A percentile compares a stretch with the other conserved stretches of the same genome.
phyloP scores from a whole-genome alignment of 2,888 invertebrate species.

The Volucella inflata region DNA sequence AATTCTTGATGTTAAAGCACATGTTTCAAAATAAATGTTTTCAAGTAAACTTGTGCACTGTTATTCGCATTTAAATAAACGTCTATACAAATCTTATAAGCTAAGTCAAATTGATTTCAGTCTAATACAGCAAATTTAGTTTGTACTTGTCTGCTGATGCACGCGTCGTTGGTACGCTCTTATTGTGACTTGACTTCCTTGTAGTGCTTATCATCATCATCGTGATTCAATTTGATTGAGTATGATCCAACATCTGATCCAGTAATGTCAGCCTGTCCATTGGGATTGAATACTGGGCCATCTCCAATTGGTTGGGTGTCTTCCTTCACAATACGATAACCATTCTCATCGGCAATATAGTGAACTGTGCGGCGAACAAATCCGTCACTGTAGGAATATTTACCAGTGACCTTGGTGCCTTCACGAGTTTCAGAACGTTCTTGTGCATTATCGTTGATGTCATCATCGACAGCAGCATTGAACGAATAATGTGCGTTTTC shows the following conservation, averaged over 20 bases:
- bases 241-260: slow-evolving; percentile 84
- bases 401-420: slow-evolving; percentile 83
- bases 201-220: slow-evolving; percentile 81
- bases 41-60: slow-evolving; percentile 44
- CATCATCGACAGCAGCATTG: slow-evolving; percentile 83
- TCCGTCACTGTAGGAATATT: slow-evolving; percentile 87
- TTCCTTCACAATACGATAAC: slow-evolving; percentile 86
- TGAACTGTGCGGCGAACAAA: slow-evolving; percentile 85
- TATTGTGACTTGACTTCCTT: slow-evolving; percentile 78
- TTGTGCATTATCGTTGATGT: slow-evolving; percentile 84
- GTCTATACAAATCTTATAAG: slow-evolving; percentile 17
- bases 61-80: slow-evolving; percentile 34
- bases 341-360: slow-evolving; percentile 87
- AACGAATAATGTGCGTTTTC: slow-evolving; percentile 84
- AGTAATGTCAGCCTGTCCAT: slow-evolving; percentile 84
- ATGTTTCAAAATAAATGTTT: slow-evolving; percentile 59
- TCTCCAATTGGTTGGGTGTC: slow-evolving; percentile 84
- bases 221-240: slow-evolving; percentile 82
- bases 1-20: slow-evolving; percentile 62
- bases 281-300: slow-evolving; percentile 84
- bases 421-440: slow-evolving; percentile 83
- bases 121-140: slow-evolving; percentile 82
- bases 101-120: slow-evolving; percentile 77
- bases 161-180: slow-evolving; percentile 1
- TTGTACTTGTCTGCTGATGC: slow-evolving; percentile 16